Evolutionary conservation across 92 coral and sea anemone genomes (phyloP).

Genomic region (Chrysogorgia sp.): DNA sequence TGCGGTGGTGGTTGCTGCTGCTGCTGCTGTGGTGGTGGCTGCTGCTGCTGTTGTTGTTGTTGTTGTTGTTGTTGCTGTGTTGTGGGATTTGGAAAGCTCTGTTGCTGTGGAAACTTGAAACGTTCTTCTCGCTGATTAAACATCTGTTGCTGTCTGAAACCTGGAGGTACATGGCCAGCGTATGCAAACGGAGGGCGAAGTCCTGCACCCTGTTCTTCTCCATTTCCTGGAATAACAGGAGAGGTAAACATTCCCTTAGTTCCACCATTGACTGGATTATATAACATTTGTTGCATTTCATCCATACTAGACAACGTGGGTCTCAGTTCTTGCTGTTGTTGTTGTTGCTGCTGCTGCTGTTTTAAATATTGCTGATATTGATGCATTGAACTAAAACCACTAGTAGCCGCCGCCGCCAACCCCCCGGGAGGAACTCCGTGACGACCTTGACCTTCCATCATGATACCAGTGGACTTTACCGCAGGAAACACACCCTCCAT

Average conservation of each 20-base stretch:
- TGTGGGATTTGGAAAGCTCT: slow-evolving; percentile 61
- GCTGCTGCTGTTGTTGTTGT: slow-evolving; percentile 49
- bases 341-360: slow-evolving; percentile 68
- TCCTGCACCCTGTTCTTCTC: slow-evolving; percentile 17
- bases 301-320: slow-evolving; percentile 54
- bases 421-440: slow-evolving; percentile 60
- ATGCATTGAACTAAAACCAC: slow-evolving; percentile 68
- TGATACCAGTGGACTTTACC: slow-evolving; percentile 59
- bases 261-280: slow-evolving; percentile 72
- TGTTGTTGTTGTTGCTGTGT: slow-evolving; percentile 69
- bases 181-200: slow-evolving; percentile 59
- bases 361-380: slow-evolving; percentile 73
- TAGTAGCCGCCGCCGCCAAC: slow-evolving; percentile 69
- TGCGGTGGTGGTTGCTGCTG: slow-evolving; percentile 44
- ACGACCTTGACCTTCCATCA: slow-evolving; percentile 54
- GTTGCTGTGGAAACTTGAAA: slow-evolving; percentile 75
- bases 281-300: slow-evolving; percentile 84
- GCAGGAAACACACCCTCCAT: slow-evolving; percentile 51
- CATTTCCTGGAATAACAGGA: slow-evolving; percentile 35
- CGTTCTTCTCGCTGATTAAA: slow-evolving; percentile 70
- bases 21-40: slow-evolving; percentile 35
- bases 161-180: slow-evolving; percentile 66
- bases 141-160: slow-evolving; percentile 57
- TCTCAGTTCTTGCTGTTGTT: slow-evolving; percentile 54
- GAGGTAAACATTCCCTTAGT: slow-evolving; percentile 74